Evolutionary conservation across 1,140 invertebrate species (phyloP), one percentile per base, ranked within the genome.

Genomic region (Solen grandis): DNA sequence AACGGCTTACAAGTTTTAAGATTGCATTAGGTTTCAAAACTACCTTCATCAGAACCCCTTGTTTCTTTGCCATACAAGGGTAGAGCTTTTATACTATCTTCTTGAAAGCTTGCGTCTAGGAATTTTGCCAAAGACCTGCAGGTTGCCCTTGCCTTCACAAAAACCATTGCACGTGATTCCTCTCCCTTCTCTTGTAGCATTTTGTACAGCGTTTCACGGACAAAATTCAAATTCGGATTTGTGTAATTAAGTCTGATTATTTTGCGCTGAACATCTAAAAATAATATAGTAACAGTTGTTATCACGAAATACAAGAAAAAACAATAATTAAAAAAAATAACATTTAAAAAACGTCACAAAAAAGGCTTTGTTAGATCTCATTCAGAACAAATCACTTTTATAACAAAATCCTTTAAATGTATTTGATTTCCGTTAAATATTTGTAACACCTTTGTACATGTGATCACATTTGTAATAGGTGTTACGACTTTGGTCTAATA

Each of bases 101-200:
- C 19, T 52, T 52, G 35, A 38, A 78, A 52, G 57, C 41, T 65
- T 8, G 8, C 46, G 22, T 78, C 62, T 10, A 77, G 33, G 57
- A 36, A 77, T 27, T 66, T 0, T 4, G 74, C 74, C 10, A 77
- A 25, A 19, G 75, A 46, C 8, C 33, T 54, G 22, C 75, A 78
- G 8, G 75, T 68, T 3, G 75, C 75, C 27, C 75, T 35, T 5
- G 62, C n/a, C 41, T 78, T 66, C 2, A 78, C 75, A 57, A 78
- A 78, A n/a, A 78, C 63, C 46, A 78, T 41, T 27, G 75, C 75
- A 13, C 75, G 50, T 13, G 63, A 57, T 13, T 66, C 75, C 16
- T 38, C 63, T 19, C 54, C 63, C 29, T 68, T 29, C 19, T 59
- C 25, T 1, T 27, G 5, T 5, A 69, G 8, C 33, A 46, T 5